phyloP scores from a whole-genome alignment of 2,797 vertebrate species.

The Melanotaenia nigrans region DNA sequence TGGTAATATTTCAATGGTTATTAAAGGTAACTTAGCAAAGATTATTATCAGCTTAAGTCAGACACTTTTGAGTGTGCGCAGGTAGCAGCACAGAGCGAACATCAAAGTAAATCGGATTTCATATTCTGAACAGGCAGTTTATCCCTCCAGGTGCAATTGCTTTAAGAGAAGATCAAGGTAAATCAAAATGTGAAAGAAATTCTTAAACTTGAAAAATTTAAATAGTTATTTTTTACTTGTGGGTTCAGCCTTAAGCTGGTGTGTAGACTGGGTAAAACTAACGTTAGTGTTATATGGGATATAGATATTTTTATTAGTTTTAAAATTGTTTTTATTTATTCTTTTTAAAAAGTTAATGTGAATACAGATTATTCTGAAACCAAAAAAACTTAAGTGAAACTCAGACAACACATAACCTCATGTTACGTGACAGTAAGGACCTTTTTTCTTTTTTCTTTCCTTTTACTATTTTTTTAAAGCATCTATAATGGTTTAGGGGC shows the following conservation, averaged over 20 bases:
- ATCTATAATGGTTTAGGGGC: constrained; percentile 1
- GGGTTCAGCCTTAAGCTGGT: neutral
- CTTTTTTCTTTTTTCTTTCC: no score
- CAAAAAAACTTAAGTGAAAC: no score
- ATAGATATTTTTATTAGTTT: no score
- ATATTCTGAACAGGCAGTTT: constrained; percentile 35
- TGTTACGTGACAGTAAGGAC: no score
- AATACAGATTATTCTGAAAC: neutral
- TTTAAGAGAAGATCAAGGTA: constrained; percentile 38
- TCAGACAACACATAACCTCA: neutral
- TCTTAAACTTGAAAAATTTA: constrained; percentile 5
- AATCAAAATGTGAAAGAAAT: constrained; percentile 36
- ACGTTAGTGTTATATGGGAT: neutral
- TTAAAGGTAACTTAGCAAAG: neutral
- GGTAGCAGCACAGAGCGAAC: constrained; percentile 25
- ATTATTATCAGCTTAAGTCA: neutral
- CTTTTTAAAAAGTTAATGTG: neutral
- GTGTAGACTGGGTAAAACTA: neutral
- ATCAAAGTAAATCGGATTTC: constrained; percentile 54
- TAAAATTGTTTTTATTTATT: neutral
- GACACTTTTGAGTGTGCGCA: neutral
- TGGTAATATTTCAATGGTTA: neutral
- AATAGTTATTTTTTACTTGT: neutral
- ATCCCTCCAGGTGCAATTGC: constrained; percentile 22
- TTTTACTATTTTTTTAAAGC: neutral